Evolutionary conservation across 2,113 vertebrate genomes (phyloP), one percentile per base, ranked within the genome.

Genomic region (Dasyurus viverrinus): DNA sequence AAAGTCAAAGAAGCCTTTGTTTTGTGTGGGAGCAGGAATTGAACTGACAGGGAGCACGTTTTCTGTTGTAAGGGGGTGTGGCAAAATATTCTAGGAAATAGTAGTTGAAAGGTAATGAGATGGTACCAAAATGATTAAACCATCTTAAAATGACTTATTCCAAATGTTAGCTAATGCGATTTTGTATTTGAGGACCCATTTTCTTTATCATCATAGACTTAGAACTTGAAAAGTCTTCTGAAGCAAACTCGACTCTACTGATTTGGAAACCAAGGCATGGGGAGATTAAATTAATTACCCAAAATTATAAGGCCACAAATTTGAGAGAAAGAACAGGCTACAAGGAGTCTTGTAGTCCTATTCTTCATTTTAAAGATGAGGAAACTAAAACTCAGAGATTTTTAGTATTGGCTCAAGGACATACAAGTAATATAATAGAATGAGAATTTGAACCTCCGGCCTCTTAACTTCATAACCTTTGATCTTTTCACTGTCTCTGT

Each of bases 141-240:
- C 46, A 60, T 68, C 95, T 96, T 91, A 96, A 96, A 94, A 93
- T 92, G 93, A 94, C 76, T 93, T 90, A 47, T 89, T 92, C 92
- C 48, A 50, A 92, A 26, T 57, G 6, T 55, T 94, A n/a, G 76
- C 57, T 95, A 30, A 91, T 95, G 54, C 89, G 92, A 90, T 94
- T 96, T 95, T 47, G 60, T 95, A 89, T 95, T 92, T 95, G 89
- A 68, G n/a, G 42, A 76, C 53, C 92, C 91, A 91, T 89, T 93
- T 19, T 50, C 1, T 53, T 89, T 54, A 42, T 84, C n/a, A 42
- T n/a, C 19, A 23, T 84, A 42, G n/a, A 22, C 42, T 84, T 8
- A 42, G 16, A 84, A 84, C 68, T 84, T 76, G 36, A n/a, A n/a
- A n/a, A 5, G 60, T 30, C 57, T 60, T 68, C 30, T 68, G 68